These are phyloP conservation scores for Drosophila persimilis DNA, from an alignment of 1,140 invertebrate genomes.

Conservation along the genomic window DNA sequence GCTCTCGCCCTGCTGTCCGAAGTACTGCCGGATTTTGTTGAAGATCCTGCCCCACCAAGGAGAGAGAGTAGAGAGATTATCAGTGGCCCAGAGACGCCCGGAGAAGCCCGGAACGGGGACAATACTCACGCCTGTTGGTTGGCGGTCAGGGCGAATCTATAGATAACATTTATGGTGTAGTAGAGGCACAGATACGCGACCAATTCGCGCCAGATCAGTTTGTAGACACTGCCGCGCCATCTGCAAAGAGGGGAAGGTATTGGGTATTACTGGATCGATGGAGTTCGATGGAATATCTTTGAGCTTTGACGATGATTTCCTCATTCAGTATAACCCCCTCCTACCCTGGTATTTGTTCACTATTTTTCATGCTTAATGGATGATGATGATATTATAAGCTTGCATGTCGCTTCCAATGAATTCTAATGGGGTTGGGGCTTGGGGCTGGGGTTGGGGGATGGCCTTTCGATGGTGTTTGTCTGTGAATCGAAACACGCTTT, in stretches of 20 bases:
- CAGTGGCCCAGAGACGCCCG: too few species aligned
- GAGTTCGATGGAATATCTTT: slow-evolving; percentile 33
- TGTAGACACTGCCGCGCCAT: slow-evolving; percentile 99
- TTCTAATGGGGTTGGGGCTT: slow-evolving; percentile 12
- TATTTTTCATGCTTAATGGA: slow-evolving; percentile 45
- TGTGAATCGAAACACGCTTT: slow-evolving; percentile 17
- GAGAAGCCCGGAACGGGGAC: too few species aligned
- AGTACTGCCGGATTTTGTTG: slow-evolving; percentile 91
- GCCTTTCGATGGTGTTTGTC: too few species aligned
- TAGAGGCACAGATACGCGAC: slow-evolving; percentile 94
- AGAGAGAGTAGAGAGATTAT: neutral
- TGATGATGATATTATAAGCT: slow-evolving; percentile 25
- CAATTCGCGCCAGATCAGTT: slow-evolving; percentile 97
- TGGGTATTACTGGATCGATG: neutral
- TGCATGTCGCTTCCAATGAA: slow-evolving; percentile 51
- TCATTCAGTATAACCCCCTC: slow-evolving; percentile 29
- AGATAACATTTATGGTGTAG: slow-evolving; percentile 93
- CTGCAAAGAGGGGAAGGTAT: slow-evolving; percentile 83
- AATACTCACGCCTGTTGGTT: slow-evolving; percentile 91
- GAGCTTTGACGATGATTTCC: slow-evolving; percentile 32
- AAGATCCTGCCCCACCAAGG: slow-evolving; percentile 86
- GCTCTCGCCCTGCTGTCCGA: slow-evolving; percentile 91
- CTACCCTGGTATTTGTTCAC: slow-evolving; percentile 15
- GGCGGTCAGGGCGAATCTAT: slow-evolving; percentile 92
- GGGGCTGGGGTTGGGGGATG: neutral